phyloP scores from a whole-genome alignment of 1,140 invertebrate genomes.

The Wiebesia pumilae region DNA sequence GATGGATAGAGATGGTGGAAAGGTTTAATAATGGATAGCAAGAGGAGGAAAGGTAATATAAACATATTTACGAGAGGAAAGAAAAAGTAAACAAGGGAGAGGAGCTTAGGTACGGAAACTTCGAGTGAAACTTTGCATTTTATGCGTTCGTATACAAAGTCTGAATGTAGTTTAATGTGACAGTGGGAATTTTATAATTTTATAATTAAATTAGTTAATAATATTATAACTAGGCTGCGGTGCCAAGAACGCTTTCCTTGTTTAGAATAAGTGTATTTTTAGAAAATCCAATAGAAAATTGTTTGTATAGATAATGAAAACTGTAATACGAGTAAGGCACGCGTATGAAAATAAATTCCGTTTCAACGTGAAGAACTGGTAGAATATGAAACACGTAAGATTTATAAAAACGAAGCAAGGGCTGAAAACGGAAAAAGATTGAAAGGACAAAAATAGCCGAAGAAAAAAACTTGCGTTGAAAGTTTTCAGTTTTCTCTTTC shows the following conservation, averaged over 20 bases:
- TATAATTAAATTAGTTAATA: not conserved
- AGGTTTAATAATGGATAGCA: not conserved
- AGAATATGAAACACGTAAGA: not conserved
- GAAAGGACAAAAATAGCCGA: constrained; percentile 1
- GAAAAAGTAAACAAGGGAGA: not conserved
- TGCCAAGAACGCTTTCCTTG: not conserved
- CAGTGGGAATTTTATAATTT: not conserved
- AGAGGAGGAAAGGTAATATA: not conserved
- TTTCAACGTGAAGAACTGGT: not conserved
- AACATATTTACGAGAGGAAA: not conserved
- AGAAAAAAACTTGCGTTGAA: not conserved
- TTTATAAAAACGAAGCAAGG: not conserved
- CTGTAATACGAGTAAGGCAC: not conserved
- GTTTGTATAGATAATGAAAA: not conserved
- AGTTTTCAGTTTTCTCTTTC: not conserved
- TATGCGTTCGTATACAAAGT: not conserved
- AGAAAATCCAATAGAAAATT: not conserved
- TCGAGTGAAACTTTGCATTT: not conserved
- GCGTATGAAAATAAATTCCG: not conserved
- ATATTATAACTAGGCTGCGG: too few species aligned
- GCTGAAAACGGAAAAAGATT: not conserved
- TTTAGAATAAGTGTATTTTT: not conserved
- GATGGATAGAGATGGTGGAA: not conserved
- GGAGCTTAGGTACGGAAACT: not conserved
- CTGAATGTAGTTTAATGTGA: not conserved